Evolutionary conservation across 2,113 vertebrate genomes (phyloP).

Genomic region (Vidua chalybeata): DNA sequence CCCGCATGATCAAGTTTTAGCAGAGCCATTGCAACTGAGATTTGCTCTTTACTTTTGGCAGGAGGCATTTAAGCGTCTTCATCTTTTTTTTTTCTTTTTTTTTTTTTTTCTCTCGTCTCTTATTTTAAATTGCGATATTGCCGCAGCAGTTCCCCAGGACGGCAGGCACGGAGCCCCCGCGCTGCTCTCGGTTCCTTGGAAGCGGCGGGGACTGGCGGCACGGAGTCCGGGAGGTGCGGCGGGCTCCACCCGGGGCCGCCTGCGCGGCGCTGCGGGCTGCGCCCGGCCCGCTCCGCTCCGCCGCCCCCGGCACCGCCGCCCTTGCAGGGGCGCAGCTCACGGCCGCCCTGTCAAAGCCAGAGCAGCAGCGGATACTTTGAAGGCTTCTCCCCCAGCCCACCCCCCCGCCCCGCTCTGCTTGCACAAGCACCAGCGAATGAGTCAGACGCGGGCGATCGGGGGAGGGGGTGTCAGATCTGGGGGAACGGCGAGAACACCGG

Average conservation of each 20-base stretch:
- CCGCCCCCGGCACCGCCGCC: conserved; percentile 18
- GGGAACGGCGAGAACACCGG: background rate
- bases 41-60: conserved; percentile 2
- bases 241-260: conserved; percentile 53
- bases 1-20: conserved; percentile 51
- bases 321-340: conserved; percentile 1
- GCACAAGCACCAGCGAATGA: background rate
- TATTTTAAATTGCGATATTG: background rate
- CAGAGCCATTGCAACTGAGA: conserved; percentile 12
- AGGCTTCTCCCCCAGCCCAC: background rate
- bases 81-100: rapidly evolving
- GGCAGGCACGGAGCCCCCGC: conserved; percentile 48
- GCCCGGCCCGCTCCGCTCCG: background rate
- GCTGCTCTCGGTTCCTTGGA: conserved; percentile 66
- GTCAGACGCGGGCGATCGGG: background rate
- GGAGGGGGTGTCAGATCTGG: conserved; percentile 18
- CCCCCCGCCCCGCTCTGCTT: background rate
- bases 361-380: background rate
- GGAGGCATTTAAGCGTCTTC: background rate
- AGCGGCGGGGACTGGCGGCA: conserved; percentile 72
- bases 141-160: conserved; percentile 79
- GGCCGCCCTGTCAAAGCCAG: background rate
- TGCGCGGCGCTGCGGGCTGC: background rate
- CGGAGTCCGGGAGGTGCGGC: conserved; percentile 53
- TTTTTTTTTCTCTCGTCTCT: no score